Evolutionary conservation across 2,888 invertebrate species (phyloP), one percentile per base, ranked within the genome.

Genomic region (Thera obeliscata): DNA sequence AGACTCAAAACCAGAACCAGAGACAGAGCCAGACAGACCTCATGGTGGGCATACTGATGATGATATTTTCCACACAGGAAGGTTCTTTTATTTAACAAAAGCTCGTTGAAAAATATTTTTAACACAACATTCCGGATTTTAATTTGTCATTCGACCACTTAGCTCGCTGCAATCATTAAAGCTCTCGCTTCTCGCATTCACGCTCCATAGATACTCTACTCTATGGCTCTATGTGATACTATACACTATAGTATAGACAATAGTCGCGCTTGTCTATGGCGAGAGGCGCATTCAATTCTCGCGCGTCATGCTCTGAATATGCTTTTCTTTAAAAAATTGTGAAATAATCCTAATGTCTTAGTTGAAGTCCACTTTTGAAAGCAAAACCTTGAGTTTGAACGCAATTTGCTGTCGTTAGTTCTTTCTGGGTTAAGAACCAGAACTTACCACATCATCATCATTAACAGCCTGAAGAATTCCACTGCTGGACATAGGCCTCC

Each of bases 101-200:
- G 33, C 33, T 7, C 8, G 22, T 9, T 9, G 9, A 22, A 11
- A 49, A 60, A 41, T 54, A 35, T 54, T 61, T 12, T 22, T 61
- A 67, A 66, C 63, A 67, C 69, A 66, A 61, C 56, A 68, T 71
- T 72, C 69, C 69, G 73, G 76, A 78, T 84, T 85, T 84, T 86
- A 87, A 87, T 87, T 83, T 85, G 78, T 81, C 86, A 84, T 85
- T 84, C 85, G 79, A 84, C 85, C 81, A 87, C 86, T 86, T 85
- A 85, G 83, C 76, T 69, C 70, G 69, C 81, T 79, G 83, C 77
- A 81, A 82, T 83, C 80, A 85, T 86, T 82, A 80, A 82, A 81
- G 76, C 80, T 79, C 65, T 79, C 65, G 65, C 62, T 76, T 70
- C 69, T 65, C 73, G 72, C 75, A 70, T 76, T 5, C 61, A 33